Conservation (phyloP, 2,113 vertebrate species). For the Dasyornis broadbenti region DNA sequence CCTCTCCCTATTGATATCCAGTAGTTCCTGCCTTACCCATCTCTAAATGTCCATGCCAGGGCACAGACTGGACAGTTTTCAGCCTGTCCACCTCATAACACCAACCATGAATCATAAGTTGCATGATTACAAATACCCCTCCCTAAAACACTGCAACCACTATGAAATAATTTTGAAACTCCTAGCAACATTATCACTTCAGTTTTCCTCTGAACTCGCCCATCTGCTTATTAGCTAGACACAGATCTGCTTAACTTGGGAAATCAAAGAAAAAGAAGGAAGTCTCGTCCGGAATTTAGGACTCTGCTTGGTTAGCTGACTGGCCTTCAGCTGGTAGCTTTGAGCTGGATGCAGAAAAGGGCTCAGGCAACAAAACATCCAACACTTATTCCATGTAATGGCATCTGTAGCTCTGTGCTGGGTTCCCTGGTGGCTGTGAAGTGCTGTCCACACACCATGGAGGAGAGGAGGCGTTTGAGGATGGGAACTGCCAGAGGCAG, state of each 20-base stretch:
- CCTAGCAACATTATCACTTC: slow-evolving; percentile 62
- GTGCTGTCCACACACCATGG: not conserved
- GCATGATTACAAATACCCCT: not conserved
- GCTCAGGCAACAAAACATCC: not conserved
- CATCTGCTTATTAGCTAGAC: slow-evolving; percentile 61
- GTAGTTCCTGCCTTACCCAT: not conserved
- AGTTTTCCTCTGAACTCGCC: slow-evolving; percentile 46
- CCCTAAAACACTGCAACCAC: slow-evolving; percentile 19
- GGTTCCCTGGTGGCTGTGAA: accelerated
- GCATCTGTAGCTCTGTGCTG: not conserved
- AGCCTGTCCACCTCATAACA: not conserved
- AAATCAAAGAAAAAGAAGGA: not conserved
- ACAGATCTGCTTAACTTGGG: slow-evolving; percentile 12
- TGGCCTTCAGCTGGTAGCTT: not conserved
- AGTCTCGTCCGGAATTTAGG: not conserved
- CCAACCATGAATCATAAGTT: slow-evolving; percentile 13
- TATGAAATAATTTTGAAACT: slow-evolving; percentile 50
- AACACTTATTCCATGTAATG: not conserved
- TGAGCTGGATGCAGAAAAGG: not conserved
- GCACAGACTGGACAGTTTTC: not conserved
- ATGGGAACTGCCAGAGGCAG: not conserved
- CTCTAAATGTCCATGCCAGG: not conserved
- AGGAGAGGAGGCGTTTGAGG: not conserved
- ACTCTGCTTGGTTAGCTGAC: not conserved
- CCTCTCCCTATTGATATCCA: not conserved